Evolutionary conservation across 2,797 vertebrate genomes (phyloP).

Genomic region (Chelidonichthys spinosus): DNA sequence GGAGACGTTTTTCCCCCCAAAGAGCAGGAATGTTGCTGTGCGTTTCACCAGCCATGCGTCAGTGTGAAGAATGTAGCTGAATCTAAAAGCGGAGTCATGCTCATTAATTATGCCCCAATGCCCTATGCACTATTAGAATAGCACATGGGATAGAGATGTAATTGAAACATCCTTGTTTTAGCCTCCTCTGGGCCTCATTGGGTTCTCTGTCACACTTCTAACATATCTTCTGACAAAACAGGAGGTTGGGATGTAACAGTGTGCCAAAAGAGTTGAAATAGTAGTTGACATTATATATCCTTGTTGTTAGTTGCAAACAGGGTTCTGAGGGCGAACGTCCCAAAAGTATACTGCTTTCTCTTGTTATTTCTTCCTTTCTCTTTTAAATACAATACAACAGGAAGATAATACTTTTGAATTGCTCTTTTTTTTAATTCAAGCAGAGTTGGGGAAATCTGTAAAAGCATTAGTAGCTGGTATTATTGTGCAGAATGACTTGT

Average conservation of each 20-base stretch:
- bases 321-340: not conserved
- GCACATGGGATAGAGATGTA: constrained; percentile 11
- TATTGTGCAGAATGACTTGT: not conserved
- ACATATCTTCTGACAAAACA: not conserved
- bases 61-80: constrained; percentile 46
- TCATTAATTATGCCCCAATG: constrained; percentile 44
- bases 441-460: not conserved
- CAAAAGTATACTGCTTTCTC: not conserved
- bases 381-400: not conserved
- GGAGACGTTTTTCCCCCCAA: constrained; percentile 26
- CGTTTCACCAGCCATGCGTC: constrained; percentile 48
- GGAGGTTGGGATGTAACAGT: not conserved
- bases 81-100: constrained; percentile 44
- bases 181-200: not conserved
- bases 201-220: not conserved
- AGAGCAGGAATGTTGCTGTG: constrained; percentile 57
- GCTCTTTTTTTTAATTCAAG: not conserved
- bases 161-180: constrained; percentile 8
- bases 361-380: not conserved
- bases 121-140: constrained; percentile 13
- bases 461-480: not conserved
- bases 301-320: not conserved
- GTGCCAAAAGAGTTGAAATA: not conserved
- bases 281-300: not conserved
- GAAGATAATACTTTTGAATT: too few species aligned